A percentile compares a stretch with the other conserved stretches of the same genome.
Evolutionary conservation across 2,797 vertebrate species (phyloP).

Genomic region (Dendrocincla fuliginosa): DNA sequence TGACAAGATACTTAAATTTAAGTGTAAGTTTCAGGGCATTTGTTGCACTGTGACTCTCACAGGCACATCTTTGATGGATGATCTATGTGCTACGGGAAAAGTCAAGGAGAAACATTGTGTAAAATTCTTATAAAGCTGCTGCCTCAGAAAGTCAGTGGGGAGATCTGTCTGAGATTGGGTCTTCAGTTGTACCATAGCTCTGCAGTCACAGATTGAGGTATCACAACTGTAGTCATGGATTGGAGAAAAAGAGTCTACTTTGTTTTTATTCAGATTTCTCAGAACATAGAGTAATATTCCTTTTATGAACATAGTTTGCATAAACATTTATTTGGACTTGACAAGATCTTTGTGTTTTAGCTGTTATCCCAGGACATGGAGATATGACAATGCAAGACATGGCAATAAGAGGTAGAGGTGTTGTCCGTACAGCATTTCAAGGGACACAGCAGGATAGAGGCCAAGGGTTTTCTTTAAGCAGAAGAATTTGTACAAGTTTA

Average conservation of each 20-base stretch:
- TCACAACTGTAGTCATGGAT: not conserved
- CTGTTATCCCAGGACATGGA: not conserved
- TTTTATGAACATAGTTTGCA: not conserved
- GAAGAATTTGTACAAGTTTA: not conserved
- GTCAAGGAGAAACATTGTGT: not conserved
- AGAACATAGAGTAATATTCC: not conserved
- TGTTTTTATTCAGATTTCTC: not conserved
- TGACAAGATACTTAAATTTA: not conserved
- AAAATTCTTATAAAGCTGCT: not conserved
- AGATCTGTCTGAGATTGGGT: not conserved
- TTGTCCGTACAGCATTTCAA: not conserved
- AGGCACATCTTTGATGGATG: not conserved
- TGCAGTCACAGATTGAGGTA: not conserved
- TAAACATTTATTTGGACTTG: not conserved
- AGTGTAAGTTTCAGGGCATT: not conserved
- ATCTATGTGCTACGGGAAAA: not conserved
- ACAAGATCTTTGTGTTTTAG: not conserved
- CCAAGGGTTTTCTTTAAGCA: not conserved
- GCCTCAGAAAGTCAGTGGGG: not conserved
- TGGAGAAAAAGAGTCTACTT: not conserved
- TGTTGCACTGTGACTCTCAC: not conserved
- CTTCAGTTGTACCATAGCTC: not conserved
- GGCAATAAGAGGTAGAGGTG: not conserved
- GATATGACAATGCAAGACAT: not conserved
- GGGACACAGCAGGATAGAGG: not conserved